Evolutionary conservation across 2,888 invertebrate genomes (phyloP), one percentile per base, ranked within the genome.

Genomic region (Melanophora roralis): DNA sequence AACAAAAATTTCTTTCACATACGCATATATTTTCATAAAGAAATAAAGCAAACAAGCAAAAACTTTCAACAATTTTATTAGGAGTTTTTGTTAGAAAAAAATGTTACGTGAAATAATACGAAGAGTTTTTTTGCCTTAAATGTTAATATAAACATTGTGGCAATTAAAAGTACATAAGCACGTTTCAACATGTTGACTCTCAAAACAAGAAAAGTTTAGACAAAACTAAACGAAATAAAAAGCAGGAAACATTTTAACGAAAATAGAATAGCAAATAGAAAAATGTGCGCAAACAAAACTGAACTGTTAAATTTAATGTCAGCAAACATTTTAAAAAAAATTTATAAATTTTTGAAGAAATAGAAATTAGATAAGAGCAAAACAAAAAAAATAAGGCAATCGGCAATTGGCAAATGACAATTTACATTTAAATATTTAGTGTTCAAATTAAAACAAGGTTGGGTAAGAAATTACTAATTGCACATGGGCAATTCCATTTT

Each of bases 151-250:
- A 62, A 53, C 60, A 21, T 73, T 27, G 64, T 47, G 11, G 55
- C 55, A 73, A 57, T 73, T 65, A 65, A 65, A 65, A 27, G 57
- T 49, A 38, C n/a, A 49, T 32, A 36, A 57, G 47, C 57, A 73
- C 65, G 73, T 73, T 49, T 73, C 47, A 57, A 40, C 57, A 57
- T 73, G 49, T 65, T 60, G 53, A 36, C n/a, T 40, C 19, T 21
- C 11, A 60, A 47, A 45, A 65, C 23, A 47, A 19, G 40, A 55
- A 64, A 53, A 62, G 53, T n/a, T n/a, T 60, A 64, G 55, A 38
- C 14, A 19, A 32, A 40, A 65, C 40, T 27, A 40, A 55, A 49
- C 38, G n/a, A 16, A 47, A 12, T 21, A 60, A 68, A 57, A 1
- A 27, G 23, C 21, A 55, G 19, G 5, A 36, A 55, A 19, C 16